A percentile compares a stretch with the other conserved stretches of the same genome.
These are phyloP conservation scores for Barypeithes pellucidus DNA, from an alignment of 2,888 invertebrate species.

Conservation along the genomic window DNA sequence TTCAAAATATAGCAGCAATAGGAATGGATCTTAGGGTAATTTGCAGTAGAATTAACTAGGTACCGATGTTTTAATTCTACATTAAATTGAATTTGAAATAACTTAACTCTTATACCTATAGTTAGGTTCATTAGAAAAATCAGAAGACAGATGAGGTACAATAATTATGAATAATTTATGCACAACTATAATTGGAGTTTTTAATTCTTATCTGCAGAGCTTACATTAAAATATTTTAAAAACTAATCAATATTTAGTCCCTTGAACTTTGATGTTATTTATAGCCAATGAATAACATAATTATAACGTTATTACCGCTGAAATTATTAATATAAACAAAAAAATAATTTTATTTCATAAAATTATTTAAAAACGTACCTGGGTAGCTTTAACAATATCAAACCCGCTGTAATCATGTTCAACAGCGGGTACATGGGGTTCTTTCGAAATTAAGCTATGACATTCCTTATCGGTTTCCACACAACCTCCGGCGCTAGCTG, in stretches of 20 bases:
- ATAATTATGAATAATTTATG: too few relatives aligned
- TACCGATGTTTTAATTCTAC: too few relatives aligned
- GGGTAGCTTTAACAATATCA: slow-evolving; percentile 96
- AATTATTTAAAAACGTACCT: slow-evolving; percentile 72
- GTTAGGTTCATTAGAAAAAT: too few relatives aligned
- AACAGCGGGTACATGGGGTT: slow-evolving; percentile 76
- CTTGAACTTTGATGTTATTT: slow-evolving; percentile 8
- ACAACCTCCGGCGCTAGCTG: slow-evolving; percentile 77
- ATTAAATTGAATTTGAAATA: too few relatives aligned
- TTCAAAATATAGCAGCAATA: too few relatives aligned
- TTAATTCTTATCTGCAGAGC: background rate
- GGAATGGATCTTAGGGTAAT: too few relatives aligned
- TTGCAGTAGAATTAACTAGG: too few relatives aligned
- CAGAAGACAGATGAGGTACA: too few relatives aligned
- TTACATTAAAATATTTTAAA: background rate
- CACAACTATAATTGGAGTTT: too few relatives aligned
- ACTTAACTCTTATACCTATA: too few relatives aligned
- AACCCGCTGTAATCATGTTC: slow-evolving; percentile 86
- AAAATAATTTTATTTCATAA: background rate
- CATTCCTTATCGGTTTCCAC: slow-evolving; percentile 77
- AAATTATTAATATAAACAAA: background rate
- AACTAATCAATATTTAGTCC: slow-evolving; percentile 26
- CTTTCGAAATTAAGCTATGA: slow-evolving; percentile 76
- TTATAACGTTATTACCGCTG: background rate
- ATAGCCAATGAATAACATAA: background rate